Percentiles rank a stretch among this genome's conserved stretches.
Evolutionary conservation across 2,888 invertebrate genomes (phyloP).

Genomic region (Troilus luridus): DNA sequence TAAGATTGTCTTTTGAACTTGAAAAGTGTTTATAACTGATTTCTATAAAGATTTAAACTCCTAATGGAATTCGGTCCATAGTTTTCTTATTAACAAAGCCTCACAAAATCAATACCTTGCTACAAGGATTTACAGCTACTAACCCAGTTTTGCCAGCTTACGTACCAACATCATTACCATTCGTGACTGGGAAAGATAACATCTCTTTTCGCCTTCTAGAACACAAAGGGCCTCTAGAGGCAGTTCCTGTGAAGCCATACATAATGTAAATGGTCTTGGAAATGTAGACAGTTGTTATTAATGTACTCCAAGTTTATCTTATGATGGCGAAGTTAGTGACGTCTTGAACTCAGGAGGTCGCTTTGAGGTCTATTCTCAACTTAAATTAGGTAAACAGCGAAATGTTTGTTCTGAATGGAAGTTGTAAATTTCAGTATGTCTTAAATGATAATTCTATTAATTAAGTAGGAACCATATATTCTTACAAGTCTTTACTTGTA

Average conservation of each 20-base stretch:
- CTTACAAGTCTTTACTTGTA: neutral
- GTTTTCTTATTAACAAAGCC: no score
- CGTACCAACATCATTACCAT: no score
- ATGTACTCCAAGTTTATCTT: constrained; percentile 6
- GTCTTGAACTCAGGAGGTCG: neutral
- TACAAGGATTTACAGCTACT: no score
- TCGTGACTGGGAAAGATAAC: neutral
- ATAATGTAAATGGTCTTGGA: neutral
- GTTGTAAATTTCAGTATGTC: neutral
- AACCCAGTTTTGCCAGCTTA: no score
- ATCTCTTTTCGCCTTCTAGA: neutral
- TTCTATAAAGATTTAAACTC: no score
- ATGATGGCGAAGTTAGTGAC: neutral
- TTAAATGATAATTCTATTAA: neutral
- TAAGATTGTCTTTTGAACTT: no score
- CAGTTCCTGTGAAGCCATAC: neutral
- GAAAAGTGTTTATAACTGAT: no score
- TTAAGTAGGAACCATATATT: neutral
- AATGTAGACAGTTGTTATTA: neutral
- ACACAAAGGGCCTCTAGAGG: neutral
- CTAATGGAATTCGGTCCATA: no score
- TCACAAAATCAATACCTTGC: no score
- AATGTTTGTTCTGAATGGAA: neutral
- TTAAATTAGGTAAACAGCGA: neutral
- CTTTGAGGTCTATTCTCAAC: neutral